Evolutionary conservation across 2,888 invertebrate genomes (phyloP), one percentile per base, ranked within the genome.

Genomic region (Dryomyza anilis): DNA sequence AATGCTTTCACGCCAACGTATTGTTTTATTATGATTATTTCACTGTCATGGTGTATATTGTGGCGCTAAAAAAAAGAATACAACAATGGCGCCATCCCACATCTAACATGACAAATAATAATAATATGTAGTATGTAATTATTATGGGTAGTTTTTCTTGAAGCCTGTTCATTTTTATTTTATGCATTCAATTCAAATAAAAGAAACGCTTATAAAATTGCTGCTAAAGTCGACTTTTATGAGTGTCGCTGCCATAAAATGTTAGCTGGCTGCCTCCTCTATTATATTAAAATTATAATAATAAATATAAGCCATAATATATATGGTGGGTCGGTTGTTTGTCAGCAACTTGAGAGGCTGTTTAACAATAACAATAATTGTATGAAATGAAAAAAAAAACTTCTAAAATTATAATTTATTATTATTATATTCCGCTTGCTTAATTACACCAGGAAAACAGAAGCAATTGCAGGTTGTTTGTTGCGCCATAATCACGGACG

Each of bases 351-450:
- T n/a, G n/a, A n/a, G n/a, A n/a, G n/a, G n/a, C n/a, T n/a, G n/a
- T 56, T 64, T 70, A 71, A 72, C 70, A 71, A 66, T 65, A 70
- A 67, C 66, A 60, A 67, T 64, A 56, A 66, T 66, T 65, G 65
- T 59, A 68, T 66, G 66, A 53, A 67, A 66, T 66, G 64, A 19
- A 60, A 69, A 65, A 69, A 69, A 64, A 64, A 66, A 71, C 77
- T 78, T 78, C 76, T 79, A 80, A 80, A 80, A 82, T 81, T 82
- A 83, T 83, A 82, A 82, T 81, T 82, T 83, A 82, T 81, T 81
- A 81, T 81, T 81, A 81, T 82, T 82, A 81, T 82, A 82, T 83
- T 80, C 80, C 77, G 78, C 78, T 82, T 82, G 81, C 81, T 81
- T 81, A 83, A 82, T 81, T 79, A 72, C 77, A 82, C 77, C 81